Evolutionary conservation across 1,140 invertebrate species (phyloP).

Genomic region (Aphelenchoides besseyi): DNA sequence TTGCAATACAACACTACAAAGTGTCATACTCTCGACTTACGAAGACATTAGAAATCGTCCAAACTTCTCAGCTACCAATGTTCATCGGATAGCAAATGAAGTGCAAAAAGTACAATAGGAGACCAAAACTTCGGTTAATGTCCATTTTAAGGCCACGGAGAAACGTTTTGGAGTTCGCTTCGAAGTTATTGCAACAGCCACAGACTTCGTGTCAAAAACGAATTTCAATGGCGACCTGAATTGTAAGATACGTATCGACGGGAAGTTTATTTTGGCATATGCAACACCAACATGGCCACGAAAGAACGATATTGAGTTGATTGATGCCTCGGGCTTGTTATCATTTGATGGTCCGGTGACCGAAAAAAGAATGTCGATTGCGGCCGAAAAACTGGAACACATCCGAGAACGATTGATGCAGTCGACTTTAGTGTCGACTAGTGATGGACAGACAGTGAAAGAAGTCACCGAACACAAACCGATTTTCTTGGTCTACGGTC

Average conservation of each 20-base stretch:
- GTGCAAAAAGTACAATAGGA: not conserved
- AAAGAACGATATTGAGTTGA: constrained; percentile 7
- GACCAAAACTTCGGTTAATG: not conserved
- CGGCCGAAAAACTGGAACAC: not conserved
- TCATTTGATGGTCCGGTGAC: not conserved
- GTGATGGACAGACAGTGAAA: not conserved
- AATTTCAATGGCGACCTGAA: constrained; percentile 9
- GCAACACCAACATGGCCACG: not conserved
- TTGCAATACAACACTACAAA: not conserved
- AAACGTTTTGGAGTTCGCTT: not conserved
- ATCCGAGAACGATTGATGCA: not conserved
- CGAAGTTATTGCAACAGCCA: not conserved
- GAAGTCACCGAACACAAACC: not conserved
- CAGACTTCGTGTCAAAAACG: constrained; percentile 8
- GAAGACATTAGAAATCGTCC: not conserved
- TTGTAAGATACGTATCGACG: constrained; percentile 4
- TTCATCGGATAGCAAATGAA: not conserved
- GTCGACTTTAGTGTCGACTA: not conserved
- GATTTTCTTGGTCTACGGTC: constrained; percentile 4
- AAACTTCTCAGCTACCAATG: not conserved
- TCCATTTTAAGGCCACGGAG: constrained; percentile 2
- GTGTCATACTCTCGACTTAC: not conserved
- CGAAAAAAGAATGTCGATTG: not conserved
- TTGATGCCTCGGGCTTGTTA: not conserved
- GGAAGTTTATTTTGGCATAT: constrained; percentile 6